phyloP scores from a whole-genome alignment of 2,888 invertebrate species.

The Biston betularia region DNA sequence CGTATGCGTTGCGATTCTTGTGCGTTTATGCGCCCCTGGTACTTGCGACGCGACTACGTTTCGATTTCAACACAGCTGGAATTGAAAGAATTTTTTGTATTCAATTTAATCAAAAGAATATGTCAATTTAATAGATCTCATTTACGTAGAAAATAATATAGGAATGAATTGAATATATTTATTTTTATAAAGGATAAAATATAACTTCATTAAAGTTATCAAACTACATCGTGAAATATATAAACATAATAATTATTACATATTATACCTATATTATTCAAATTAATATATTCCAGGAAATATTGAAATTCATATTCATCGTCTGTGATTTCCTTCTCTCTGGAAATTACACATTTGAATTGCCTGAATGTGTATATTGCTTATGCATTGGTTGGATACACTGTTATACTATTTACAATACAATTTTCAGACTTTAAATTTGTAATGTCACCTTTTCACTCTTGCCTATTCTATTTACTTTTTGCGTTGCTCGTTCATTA shows the following conservation, averaged over 20 bases:
- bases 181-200: too few species aligned
- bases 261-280: not conserved
- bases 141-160: too few species aligned
- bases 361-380: conserved; percentile 27
- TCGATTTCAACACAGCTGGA: conserved; percentile 32
- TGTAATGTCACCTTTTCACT: conserved; percentile 44
- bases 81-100: not conserved
- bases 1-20: conserved; percentile 49
- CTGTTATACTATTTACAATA: too few species aligned
- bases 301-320: conserved; percentile 44
- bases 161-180: too few species aligned
- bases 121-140: too few species aligned
- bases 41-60: conserved; percentile 28
- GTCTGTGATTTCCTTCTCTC: not conserved
- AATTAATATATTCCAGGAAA: not conserved
- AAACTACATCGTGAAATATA: too few species aligned
- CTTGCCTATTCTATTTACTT: not conserved
- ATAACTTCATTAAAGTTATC: too few species aligned
- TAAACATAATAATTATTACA: too few species aligned
- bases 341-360: conserved; percentile 5
- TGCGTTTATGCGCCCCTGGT: conserved; percentile 44
- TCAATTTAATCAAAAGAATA: too few species aligned
- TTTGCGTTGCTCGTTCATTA: not conserved
- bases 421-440: conserved; percentile 38
- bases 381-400: conserved; percentile 42